phyloP scores from a whole-genome alignment of 2,113 vertebrate genomes.

The Chionis minor region DNA sequence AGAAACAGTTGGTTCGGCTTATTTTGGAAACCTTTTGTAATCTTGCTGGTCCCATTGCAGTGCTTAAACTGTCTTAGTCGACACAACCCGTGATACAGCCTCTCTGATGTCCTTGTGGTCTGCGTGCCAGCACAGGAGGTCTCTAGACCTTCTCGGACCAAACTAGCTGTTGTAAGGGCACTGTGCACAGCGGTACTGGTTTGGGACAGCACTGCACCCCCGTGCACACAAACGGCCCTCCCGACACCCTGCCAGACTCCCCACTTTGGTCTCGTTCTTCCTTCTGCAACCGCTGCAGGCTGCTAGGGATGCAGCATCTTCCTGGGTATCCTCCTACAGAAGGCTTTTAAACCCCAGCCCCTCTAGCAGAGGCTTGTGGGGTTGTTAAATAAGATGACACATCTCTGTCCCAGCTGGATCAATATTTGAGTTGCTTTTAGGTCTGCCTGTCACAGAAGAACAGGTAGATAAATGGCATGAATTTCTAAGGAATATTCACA shows the following conservation, averaged over 20 bases:
- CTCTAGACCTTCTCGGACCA: background rate
- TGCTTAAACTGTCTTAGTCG: fast-evolving
- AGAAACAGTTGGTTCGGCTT: background rate
- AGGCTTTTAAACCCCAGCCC: background rate
- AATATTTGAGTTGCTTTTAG: slow-evolving; percentile 20
- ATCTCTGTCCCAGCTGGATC: background rate
- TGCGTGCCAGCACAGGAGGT: background rate
- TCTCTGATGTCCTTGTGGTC: background rate
- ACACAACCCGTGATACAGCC: background rate
- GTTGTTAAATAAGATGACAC: background rate
- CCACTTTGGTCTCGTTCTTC: fast-evolving
- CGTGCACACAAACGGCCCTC: fast-evolving
- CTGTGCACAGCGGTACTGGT: background rate
- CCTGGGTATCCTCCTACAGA: background rate
- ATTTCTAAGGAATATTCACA: slow-evolving; percentile 4
- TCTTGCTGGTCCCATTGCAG: background rate
- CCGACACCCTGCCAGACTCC: background rate
- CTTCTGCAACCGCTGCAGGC: background rate
- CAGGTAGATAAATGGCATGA: background rate
- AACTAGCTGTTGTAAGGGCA: background rate
- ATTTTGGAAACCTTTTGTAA: background rate
- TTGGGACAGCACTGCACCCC: background rate
- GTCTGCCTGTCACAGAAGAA: background rate
- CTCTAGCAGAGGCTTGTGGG: background rate
- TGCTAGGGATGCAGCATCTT: background rate